Conservation (phyloP, 2,797 vertebrate species). For the Momotus momota region DNA sequence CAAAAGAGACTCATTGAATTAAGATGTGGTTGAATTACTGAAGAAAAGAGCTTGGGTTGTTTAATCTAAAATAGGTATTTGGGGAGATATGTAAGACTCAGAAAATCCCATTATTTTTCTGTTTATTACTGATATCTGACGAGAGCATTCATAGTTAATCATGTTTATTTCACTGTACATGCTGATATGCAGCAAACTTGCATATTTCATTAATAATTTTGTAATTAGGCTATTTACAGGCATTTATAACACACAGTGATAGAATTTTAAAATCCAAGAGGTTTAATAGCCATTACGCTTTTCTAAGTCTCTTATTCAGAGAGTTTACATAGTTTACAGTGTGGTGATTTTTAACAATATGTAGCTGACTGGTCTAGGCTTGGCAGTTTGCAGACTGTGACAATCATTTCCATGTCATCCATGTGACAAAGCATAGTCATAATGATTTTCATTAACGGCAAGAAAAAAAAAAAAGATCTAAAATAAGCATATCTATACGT, state of each 20-base stretch:
- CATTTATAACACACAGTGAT: not conserved
- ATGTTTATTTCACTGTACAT: not conserved
- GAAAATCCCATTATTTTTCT: not conserved
- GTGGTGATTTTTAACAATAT: not conserved
- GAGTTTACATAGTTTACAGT: rapidly evolving
- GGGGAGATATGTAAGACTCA: not conserved
- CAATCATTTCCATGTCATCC: not conserved
- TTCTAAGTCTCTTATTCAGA: not conserved
- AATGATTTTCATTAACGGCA: not conserved
- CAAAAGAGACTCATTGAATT: not conserved
- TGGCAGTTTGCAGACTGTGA: not conserved
- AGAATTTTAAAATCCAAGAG: not conserved
- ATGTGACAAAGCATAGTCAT: not conserved
- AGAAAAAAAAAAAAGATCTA: not conserved
- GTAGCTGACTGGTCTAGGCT: too few relatives aligned
- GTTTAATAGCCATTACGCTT: not conserved
- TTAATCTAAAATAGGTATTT: not conserved
- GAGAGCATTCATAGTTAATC: not conserved
- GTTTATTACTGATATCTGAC: not conserved
- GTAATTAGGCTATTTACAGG: not conserved
- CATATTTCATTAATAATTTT: not conserved
- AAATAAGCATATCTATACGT: not conserved
- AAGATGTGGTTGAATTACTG: not conserved
- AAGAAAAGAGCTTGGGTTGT: not conserved
- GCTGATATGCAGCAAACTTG: not conserved